Evolutionary conservation across 2,888 invertebrate genomes (phyloP), one percentile per base, ranked within the genome.

Genomic region (Mimachlamys varia): DNA sequence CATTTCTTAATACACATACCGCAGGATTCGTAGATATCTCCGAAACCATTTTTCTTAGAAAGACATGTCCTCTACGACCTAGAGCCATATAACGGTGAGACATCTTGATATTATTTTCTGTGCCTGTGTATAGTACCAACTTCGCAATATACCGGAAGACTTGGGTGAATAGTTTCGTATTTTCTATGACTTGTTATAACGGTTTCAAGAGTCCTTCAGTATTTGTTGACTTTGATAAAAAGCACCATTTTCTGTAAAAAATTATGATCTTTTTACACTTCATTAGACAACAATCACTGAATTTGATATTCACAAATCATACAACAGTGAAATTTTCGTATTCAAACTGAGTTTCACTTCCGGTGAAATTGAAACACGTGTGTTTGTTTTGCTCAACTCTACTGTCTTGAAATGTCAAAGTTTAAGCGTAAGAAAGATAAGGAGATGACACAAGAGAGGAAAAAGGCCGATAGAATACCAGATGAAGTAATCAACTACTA

Each of bases 401-500:
- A 76, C 33, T 7, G 27, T 27, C 10, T 33, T 22, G 27, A 33
- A 76, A 76, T 76, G 76, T 76, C 76, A 33, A 76, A 27, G 33
- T 76, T 76, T 76, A 76, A 76, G 76, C 76, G 17, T 33, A 76
- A 76, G 76, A 76, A 76, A 27, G 76, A 27, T 3, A 27, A 22
- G 1, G 76, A 76, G 0, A 76, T 33, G 0, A 0, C 27, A 76
- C 76, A 76, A 12, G 76, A 76, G 19, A 22, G 76, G 12, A 76
- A 89, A 87, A 89, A 89, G 33, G 53, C 89, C 55, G 62, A 91
- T 88, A 89, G 58, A 58, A 44, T 95, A 38, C 93, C 94, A 49
- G 95, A 95, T 33, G 93, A 95, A 62, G 95, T 95, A 15, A 92
- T 95, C 76, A 93, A 94, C 58, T 96, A 96, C 91, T 95, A 96